Base-by-base conservation (phyloP, 2,113 vertebrate species). In the Alligator mississippiensis region DNA sequence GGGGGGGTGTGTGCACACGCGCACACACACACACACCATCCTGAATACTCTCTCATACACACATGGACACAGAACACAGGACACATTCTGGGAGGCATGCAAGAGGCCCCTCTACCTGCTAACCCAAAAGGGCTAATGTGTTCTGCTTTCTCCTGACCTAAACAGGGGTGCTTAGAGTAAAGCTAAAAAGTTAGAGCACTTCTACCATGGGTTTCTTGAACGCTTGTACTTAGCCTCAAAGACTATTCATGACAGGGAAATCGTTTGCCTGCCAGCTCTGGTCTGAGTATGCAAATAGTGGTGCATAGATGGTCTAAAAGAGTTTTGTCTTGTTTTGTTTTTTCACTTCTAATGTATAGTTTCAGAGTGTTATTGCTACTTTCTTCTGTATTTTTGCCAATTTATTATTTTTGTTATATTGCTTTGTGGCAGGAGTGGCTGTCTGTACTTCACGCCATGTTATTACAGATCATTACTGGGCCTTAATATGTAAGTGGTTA, bases 291-390 rank as follows among this genome's bases (percentile, higher is more conserved):
- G 11, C 85, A 74, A 89, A 7, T 70, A 78, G 57, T 28, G 28
- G 82, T 88, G 47, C 54, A 88, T 9, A 82, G 30, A 95, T 66
- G 66, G 90, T n/a, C 6, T 80, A 66, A 66, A 17, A 14, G 64
- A 16, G 14, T 15, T 64, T 5, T 66, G 27, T 47, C 47, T 47
- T 9, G 47, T 47, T 47, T 89, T 77, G 6, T 6, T 85, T 93
- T 95, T 63, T 86, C 85, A 63, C 90, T 78, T 82, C 38, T 89
- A 77, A 93, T 92, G 87, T 80, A 89, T 62, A 74, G 4, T 54
- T 84, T 16, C 18, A 91, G 89, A 93, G 86, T 87, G 68, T 91
- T 79, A 87, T 88, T 24, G 84, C 92, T 89, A 82, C 11, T 94
- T 93, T 78, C 13, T n/a, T 27, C 70, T 92, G 84, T 93, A 27